These are phyloP conservation scores for Oryzias woworae DNA, from an alignment of 2,113 vertebrate genomes.

Conservation along the genomic window DNA sequence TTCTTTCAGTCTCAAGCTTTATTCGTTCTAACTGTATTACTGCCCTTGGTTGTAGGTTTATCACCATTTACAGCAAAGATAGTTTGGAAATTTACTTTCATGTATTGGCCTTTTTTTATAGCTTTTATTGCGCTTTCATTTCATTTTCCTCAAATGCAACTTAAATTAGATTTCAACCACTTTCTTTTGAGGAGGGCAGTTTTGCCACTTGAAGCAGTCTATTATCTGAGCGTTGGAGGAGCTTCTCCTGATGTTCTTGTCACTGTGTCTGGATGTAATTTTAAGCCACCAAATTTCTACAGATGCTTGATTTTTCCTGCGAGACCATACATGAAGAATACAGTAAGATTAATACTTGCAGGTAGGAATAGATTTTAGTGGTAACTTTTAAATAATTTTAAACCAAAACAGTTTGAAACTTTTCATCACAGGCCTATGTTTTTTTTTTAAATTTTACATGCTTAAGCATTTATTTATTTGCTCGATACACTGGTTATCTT, in stretches of 20 bases:
- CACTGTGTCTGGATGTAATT: background rate
- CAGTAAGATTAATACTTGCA: background rate
- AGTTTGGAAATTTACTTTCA: conserved; percentile 9
- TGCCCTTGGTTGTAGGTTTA: background rate
- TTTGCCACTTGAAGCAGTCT: too few relatives aligned
- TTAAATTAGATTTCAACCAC: background rate
- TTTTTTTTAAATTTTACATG: background rate
- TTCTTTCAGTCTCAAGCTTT: background rate
- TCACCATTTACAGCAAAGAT: conserved; percentile 4
- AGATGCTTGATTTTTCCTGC: background rate
- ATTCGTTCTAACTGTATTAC: conserved; percentile 27
- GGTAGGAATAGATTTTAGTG: background rate
- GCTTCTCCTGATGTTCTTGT: too few relatives aligned
- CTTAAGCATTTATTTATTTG: too few relatives aligned
- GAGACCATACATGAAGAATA: background rate
- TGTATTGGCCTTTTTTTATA: conserved; percentile 23
- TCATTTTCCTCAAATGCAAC: conserved; percentile 13
- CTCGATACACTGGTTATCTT: too few relatives aligned
- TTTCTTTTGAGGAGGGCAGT: background rate
- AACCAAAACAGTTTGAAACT: background rate
- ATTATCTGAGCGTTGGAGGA: too few relatives aligned
- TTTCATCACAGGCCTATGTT: background rate
- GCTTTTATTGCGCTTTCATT: conserved; percentile 28
- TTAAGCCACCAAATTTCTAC: too few relatives aligned
- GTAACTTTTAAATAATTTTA: background rate